These are phyloP conservation scores for Petrolisthes cinctipes DNA, from an alignment of 2,888 invertebrate species.

Conservation along the genomic window DNA sequence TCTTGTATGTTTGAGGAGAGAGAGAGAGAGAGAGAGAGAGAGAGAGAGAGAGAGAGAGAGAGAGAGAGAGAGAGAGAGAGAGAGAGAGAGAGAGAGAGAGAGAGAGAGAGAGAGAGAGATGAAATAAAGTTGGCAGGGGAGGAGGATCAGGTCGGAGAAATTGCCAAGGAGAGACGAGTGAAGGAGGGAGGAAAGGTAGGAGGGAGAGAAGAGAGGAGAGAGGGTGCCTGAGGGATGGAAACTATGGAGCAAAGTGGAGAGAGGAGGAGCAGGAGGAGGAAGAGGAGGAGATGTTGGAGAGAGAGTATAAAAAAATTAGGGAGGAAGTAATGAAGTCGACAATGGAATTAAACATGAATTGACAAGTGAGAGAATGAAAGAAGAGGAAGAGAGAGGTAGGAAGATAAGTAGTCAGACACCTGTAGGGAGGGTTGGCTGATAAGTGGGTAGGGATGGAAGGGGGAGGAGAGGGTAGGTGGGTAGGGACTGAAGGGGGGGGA, in stretches of 20 bases:
- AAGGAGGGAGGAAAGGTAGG: background rate
- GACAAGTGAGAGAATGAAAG: background rate
- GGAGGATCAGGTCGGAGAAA: background rate
- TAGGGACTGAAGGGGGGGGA: background rate
- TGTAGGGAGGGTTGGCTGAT: background rate
- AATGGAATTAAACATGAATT: background rate
- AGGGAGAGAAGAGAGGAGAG: background rate
- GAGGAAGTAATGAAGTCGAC: background rate
- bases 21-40: slow-evolving; percentile 12
- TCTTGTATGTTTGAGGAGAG: background rate
- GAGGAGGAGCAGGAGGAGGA: background rate
- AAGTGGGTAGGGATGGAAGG: background rate
- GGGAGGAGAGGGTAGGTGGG: background rate
- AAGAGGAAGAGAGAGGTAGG: background rate
- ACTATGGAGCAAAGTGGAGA: background rate
- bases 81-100: slow-evolving; percentile 11
- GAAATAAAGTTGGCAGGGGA: background rate
- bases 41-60: slow-evolving; percentile 18
- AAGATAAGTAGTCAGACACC: background rate
- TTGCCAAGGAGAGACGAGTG: background rate
- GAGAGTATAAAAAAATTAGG: background rate
- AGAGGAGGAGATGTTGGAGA: background rate
- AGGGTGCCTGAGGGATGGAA: background rate
- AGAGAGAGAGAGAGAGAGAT: background rate
- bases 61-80: slow-evolving; percentile 6